phyloP scores from a whole-genome alignment of 2,797 vertebrate species.

The Eurystomus glaucurus region DNA sequence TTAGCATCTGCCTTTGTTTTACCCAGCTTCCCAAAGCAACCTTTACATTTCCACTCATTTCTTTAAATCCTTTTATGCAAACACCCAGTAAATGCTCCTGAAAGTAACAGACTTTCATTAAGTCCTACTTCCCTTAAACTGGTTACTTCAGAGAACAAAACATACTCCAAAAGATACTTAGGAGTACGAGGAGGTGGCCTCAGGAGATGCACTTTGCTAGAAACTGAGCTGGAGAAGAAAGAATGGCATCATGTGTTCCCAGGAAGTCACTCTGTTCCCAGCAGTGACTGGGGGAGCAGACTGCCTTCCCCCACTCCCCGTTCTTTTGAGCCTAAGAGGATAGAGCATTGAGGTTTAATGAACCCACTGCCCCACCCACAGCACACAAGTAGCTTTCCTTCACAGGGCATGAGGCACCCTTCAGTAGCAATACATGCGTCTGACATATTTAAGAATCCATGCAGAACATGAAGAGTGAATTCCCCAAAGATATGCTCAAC shows the following conservation, averaged over 20 bases:
- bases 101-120: neutral
- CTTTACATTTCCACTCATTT: neutral
- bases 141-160: neutral
- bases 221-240: neutral
- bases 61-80: neutral
- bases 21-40: neutral
- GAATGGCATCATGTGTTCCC: neutral
- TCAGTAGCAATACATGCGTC: neutral
- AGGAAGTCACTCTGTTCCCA: neutral
- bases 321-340: neutral
- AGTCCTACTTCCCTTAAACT: neutral
- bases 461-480: constrained; percentile 9
- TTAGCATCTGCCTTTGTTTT: neutral
- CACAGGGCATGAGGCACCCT: neutral
- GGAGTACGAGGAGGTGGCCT: neutral
- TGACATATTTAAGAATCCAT: constrained; percentile 39
- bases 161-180: neutral
- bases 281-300: neutral
- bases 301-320: neutral
- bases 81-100: neutral
- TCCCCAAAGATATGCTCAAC: neutral
- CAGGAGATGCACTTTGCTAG: neutral
- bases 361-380: neutral
- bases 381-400: constrained; percentile 31
- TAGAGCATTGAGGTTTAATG: neutral